Percentiles rank a stretch among this genome's conserved stretches.
phyloP scores from a whole-genome alignment of 2,888 invertebrate species.

The Pollenia labialis region DNA sequence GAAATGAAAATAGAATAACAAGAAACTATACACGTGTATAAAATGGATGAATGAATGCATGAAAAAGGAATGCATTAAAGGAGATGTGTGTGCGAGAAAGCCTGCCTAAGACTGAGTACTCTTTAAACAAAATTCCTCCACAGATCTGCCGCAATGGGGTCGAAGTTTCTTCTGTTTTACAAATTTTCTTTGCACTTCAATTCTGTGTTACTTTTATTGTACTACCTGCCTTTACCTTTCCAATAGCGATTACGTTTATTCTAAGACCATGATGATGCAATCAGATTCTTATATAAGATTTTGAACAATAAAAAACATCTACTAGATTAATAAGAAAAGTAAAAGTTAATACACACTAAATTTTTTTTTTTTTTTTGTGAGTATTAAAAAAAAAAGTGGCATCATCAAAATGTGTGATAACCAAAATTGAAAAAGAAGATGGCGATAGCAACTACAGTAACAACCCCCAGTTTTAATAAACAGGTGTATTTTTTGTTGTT shows the following conservation, averaged over 20 bases:
- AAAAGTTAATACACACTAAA: conserved; percentile 32
- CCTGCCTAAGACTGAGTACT: conserved; percentile 16
- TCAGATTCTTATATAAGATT: conserved; percentile 31
- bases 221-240: conserved; percentile 18
- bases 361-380: not conserved
- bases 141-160: conserved; percentile 47
- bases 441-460: conserved; percentile 15
- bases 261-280: conserved; percentile 46
- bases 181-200: conserved; percentile 1
- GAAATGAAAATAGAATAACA: conserved; percentile 38
- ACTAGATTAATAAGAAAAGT: conserved; percentile 35
- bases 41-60: conserved; percentile 31
- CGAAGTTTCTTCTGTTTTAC: conserved; percentile 1
- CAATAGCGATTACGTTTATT: not conserved
- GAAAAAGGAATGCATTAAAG: conserved; percentile 13
- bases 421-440: conserved; percentile 5
- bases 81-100: conserved; percentile 21
- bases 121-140: not conserved
- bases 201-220: not conserved
- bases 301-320: conserved; percentile 16
- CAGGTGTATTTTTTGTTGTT: conserved; percentile 55
- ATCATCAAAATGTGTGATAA: conserved; percentile 7
- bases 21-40: conserved; percentile 51
- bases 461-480: conserved; percentile 20
- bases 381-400: not conserved